Evolutionary conservation across 2,888 invertebrate genomes (phyloP).

Genomic region (Orchestes rusci): DNA sequence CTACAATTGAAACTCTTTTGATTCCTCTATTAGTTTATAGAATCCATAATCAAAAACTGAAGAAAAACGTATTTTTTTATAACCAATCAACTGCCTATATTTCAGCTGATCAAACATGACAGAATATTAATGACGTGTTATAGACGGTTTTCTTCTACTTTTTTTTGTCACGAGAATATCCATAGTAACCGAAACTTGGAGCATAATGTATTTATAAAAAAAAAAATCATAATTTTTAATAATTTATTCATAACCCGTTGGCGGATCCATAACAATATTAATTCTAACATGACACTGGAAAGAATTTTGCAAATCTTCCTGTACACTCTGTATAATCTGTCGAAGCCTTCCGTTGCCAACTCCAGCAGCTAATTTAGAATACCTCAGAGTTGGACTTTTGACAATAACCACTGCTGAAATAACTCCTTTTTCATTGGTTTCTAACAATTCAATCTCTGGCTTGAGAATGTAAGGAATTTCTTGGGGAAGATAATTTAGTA

Average conservation of each 20-base stretch:
- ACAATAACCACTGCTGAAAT: constrained; percentile 54
- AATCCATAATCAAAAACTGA: too few relatives aligned
- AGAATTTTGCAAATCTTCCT: constrained; percentile 39
- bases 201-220: too few relatives aligned
- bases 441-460: constrained; percentile 59
- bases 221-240: neutral
- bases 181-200: too few relatives aligned
- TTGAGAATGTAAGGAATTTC: constrained; percentile 80
- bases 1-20: too few relatives aligned
- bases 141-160: too few relatives aligned
- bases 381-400: constrained; percentile 55
- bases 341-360: constrained; percentile 60
- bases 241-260: constrained; percentile 3
- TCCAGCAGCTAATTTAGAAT: constrained; percentile 62
- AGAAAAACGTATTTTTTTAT: too few relatives aligned
- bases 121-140: too few relatives aligned
- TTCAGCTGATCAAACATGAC: too few relatives aligned
- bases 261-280: constrained; percentile 33
- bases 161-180: too few relatives aligned
- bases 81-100: too few relatives aligned
- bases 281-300: constrained; percentile 38
- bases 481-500: constrained; percentile 74
- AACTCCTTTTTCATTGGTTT: constrained; percentile 49
- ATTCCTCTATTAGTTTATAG: too few relatives aligned
- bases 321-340: constrained; percentile 53